Conservation (phyloP, 2,797 vertebrate species). For the Sciurus vulgaris region DNA sequence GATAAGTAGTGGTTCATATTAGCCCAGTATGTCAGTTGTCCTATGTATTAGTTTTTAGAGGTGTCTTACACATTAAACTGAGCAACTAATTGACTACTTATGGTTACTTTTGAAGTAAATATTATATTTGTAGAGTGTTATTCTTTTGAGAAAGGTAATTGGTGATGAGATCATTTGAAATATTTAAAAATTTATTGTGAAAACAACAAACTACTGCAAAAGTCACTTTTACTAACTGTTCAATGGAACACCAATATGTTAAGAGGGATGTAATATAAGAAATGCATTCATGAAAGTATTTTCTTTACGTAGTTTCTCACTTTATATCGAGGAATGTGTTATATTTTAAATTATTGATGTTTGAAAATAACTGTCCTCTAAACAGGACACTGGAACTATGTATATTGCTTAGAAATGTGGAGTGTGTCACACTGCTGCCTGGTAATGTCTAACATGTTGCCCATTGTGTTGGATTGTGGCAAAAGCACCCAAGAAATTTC, state of each 20-base stretch:
- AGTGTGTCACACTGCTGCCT: not conserved
- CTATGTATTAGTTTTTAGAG: too few relatives aligned
- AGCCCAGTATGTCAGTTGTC: too few relatives aligned
- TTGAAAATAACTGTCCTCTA: not conserved
- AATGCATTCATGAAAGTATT: too few relatives aligned
- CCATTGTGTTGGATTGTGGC: not conserved
- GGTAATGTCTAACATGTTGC: not conserved
- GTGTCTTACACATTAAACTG: too few relatives aligned
- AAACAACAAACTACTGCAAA: too few relatives aligned
- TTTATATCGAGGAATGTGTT: not conserved
- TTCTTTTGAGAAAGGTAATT: not conserved
- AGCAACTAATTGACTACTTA: too few relatives aligned
- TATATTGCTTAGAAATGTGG: not conserved
- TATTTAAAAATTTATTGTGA: too few relatives aligned
- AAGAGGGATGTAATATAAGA: too few relatives aligned
- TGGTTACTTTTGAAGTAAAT: not conserved
- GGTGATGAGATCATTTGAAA: too few relatives aligned
- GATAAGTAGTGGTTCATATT: not conserved
- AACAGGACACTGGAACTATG: not conserved
- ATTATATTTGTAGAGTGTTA: not conserved
- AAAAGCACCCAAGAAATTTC: too few relatives aligned
- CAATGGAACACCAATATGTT: too few relatives aligned
- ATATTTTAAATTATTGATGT: not conserved
- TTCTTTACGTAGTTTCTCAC: not conserved
- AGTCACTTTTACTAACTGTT: too few relatives aligned